Percentiles rank a stretch among this genome's conserved stretches.
phyloP scores from a whole-genome alignment of 2,888 invertebrate genomes.

The Chaitophorus viminalis region DNA sequence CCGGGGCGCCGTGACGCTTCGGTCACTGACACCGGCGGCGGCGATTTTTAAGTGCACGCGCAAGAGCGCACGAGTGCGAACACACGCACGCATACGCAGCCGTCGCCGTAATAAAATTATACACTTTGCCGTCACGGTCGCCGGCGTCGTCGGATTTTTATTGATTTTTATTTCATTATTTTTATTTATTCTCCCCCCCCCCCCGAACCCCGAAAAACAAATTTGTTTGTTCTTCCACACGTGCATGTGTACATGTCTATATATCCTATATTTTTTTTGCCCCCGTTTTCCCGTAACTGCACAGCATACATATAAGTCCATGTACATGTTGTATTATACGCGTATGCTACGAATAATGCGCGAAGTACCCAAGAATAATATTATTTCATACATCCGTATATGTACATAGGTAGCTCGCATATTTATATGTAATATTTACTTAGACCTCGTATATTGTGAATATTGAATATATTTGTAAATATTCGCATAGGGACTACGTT shows the following conservation, averaged over 20 bases:
- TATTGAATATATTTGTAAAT: not conserved
- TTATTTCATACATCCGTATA: not conserved
- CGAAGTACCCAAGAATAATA: too few species aligned
- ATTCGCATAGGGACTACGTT: not conserved
- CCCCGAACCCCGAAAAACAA: not conserved
- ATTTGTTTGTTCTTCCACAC: not conserved
- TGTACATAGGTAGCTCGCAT: too few species aligned
- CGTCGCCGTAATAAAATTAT: slow-evolving; percentile 18
- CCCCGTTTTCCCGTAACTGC: not conserved
- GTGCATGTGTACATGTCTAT: not conserved
- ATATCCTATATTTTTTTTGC: not conserved
- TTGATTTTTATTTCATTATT: slow-evolving; percentile 18
- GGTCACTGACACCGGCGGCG: slow-evolving; percentile 61
- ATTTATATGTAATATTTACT: not conserved
- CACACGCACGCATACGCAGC: not conserved
- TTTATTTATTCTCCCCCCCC: too few species aligned
- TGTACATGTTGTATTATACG: not conserved
- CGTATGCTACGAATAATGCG: too few species aligned
- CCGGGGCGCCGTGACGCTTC: slow-evolving; percentile 61
- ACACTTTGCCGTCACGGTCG: slow-evolving; percentile 24
- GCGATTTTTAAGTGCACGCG: slow-evolving; percentile 59
- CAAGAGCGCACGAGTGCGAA: slow-evolving; percentile 1
- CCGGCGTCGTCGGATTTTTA: slow-evolving; percentile 28
- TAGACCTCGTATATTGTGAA: not conserved
- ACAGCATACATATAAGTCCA: too few species aligned